Evolutionary conservation across 2,113 vertebrate species (phyloP), one percentile per base, ranked within the genome.

Genomic region (Cathartes aura): DNA sequence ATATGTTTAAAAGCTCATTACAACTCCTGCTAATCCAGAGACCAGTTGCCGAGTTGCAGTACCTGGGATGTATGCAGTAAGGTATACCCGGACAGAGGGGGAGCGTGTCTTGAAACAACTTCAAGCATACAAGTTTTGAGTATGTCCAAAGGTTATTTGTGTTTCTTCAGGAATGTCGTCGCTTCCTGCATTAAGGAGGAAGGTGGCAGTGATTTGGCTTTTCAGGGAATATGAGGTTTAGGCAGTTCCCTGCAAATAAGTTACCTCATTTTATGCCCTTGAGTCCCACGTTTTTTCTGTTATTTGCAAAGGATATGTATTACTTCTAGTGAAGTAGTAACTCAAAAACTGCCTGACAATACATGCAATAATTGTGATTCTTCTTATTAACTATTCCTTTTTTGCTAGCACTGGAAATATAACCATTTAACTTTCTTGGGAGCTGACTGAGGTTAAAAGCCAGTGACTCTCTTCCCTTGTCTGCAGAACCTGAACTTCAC

Each of bases 401-500:
- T 88, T 62, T 2, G 0, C 42, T 48, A 45, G 40, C 26, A 4
- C 47, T 62, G 78, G n/a, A 36, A 58, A 43, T 67, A 30, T 3
- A 67, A 9, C 15, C 56, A 23, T 38, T 55, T 47, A 53, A 71
- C 48, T 64, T 82, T 20, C 26, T 43, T 73, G 78, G 56, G 20
- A 91, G 34, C 5, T 94, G 20, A 2, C 64, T 52, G 72, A 73
- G 81, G 52, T 85, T 87, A 79, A 62, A 91, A 79, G 48, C 9
- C 52, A 71, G 40, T 55, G 16, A 68, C 24, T 93, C 45, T 83
- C 36, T 92, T 80, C 47, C 72, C 60, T 84, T 56, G 1, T n/a
- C 42, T 95, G 43, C 98, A 99, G 99, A 99, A 99, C 96, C 98
- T 99, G 98, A 99, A 99, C 97, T 99, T 99, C 98, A 99, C 99